A percentile compares a stretch with the other conserved stretches of the same genome.
phyloP scores from a whole-genome alignment of 1,140 invertebrate genomes.

The Arctopsyche grandis region DNA sequence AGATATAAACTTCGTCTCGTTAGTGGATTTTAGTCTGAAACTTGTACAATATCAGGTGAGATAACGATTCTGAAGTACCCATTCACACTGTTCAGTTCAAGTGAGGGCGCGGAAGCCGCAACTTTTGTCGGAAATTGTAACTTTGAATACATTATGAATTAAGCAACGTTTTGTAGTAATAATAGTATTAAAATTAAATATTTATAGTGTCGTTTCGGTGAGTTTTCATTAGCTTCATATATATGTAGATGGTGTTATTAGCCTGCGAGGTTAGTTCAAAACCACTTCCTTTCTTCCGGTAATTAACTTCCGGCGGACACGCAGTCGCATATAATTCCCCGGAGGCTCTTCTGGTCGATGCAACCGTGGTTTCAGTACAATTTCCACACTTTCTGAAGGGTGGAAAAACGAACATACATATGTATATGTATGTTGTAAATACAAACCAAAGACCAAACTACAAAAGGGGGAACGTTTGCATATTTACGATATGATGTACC shows the following conservation, averaged over 20 bases:
- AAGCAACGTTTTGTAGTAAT: too few species aligned
- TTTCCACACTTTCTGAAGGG: constrained; percentile 28
- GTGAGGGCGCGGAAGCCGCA: too few species aligned
- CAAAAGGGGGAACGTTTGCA: neutral
- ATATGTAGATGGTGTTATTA: neutral
- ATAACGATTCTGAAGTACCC: neutral
- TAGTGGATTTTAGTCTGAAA: neutral
- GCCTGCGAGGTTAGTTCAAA: neutral
- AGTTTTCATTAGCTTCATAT: too few species aligned
- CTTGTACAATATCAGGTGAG: constrained; percentile 9
- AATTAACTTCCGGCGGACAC: constrained; percentile 53
- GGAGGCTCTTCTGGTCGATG: constrained; percentile 30
- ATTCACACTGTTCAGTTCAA: too few species aligned
- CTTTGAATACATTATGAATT: too few species aligned
- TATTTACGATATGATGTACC: constrained; percentile 1
- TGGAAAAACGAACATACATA: neutral
- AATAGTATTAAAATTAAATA: too few species aligned
- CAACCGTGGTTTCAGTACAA: constrained; percentile 30
- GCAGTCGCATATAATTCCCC: constrained; percentile 52
- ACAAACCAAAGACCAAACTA: neutral
- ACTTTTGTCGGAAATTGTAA: too few species aligned
- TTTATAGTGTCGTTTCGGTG: too few species aligned
- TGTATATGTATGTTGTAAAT: neutral
- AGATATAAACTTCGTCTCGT: constrained; percentile 8
- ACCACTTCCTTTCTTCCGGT: constrained; percentile 48